Percentiles rank a stretch among this genome's conserved stretches.
Evolutionary conservation across 2,888 invertebrate species (phyloP).

Genomic region (Eledona agricola): DNA sequence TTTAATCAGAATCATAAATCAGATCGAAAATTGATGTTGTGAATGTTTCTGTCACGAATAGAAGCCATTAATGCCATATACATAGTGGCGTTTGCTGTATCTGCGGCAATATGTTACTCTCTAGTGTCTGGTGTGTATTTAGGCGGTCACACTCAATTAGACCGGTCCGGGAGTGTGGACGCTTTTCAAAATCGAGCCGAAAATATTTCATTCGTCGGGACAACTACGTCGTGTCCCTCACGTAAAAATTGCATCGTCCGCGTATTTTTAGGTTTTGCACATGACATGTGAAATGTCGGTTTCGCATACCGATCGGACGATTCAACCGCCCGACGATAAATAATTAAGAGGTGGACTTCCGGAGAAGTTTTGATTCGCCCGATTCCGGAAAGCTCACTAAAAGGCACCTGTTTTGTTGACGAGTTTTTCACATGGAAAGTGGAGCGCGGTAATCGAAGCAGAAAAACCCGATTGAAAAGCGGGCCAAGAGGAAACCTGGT

Average conservation of each 20-base stretch:
- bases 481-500: slow-evolving; percentile 32
- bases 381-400: no score
- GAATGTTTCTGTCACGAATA: slow-evolving; percentile 34
- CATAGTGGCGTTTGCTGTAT: slow-evolving; percentile 32
- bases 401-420: slow-evolving; percentile 32
- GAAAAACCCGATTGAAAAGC: slow-evolving; percentile 38
- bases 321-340: not conserved
- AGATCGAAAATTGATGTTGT: slow-evolving; percentile 32
- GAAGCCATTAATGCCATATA: slow-evolving; percentile 32
- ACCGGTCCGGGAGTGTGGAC: slow-evolving; percentile 3
- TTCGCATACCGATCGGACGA: slow-evolving; percentile 1
- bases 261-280: slow-evolving; percentile 2
- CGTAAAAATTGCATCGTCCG: slow-evolving; percentile 2
- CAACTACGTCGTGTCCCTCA: not conserved
- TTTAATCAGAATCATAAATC: slow-evolving; percentile 40
- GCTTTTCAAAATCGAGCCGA: slow-evolving; percentile 5
- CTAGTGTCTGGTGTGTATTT: slow-evolving; percentile 21
- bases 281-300: slow-evolving; percentile 1
- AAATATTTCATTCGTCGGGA: slow-evolving; percentile 1
- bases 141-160: slow-evolving; percentile 25
- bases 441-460: slow-evolving; percentile 39
- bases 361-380: not conserved
- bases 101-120: slow-evolving; percentile 28
- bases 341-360: slow-evolving; percentile 1
- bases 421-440: slow-evolving; percentile 38